Evolutionary conservation across 92 coral and sea anemone species (phyloP), one percentile per base, ranked within the genome.

Genomic region (Epizoanthus ramosus): DNA sequence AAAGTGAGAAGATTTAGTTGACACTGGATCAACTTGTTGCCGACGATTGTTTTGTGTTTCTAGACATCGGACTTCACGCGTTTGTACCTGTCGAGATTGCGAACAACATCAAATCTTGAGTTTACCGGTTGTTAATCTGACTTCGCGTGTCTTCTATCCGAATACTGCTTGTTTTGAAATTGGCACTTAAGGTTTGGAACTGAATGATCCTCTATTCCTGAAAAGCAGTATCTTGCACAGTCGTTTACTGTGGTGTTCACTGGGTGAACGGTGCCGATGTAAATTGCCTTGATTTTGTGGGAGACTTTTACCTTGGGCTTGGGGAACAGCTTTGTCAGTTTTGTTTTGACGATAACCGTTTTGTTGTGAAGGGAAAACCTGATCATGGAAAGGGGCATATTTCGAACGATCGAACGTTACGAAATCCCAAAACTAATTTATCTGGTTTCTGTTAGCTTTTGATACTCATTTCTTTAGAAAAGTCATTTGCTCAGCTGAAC

Each of bases 401-500:
- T 22, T 74, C 64, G 18, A 71, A 7, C 39, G 57, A 71, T 71
- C 23, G 24, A 17, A 17, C 17, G 63, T 75, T 75, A 53, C 68
- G 56, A 75, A 58, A 75, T 35, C 66, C 58, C 35, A 57, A 61
- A 77, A 77, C 24, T 77, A 14, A 77, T 77, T 19, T 77, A 37
- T 77, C 61, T 39, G 71, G 68, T 57, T 63, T 60, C 43, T 19
- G 71, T 61, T 76, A 77, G 33, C 22, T 13, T 76, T 77, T 77
- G 22, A 39, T 37, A 77, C 70, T 24, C 22, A 63, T 22, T 77
- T 58, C 37, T 77, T 60, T 35, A 12, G 56, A 61, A 75, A 74
- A 37, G 16, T 41, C 82, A 17, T 77, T 77, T 77, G 82, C 41
- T 37, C 82, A 77, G 70, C 82, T 77, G 82, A 57, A 63, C 19